Evolutionary conservation across 2,888 invertebrate genomes (phyloP), one percentile per base, ranked within the genome.

Genomic region (Rhodophaea formosa): DNA sequence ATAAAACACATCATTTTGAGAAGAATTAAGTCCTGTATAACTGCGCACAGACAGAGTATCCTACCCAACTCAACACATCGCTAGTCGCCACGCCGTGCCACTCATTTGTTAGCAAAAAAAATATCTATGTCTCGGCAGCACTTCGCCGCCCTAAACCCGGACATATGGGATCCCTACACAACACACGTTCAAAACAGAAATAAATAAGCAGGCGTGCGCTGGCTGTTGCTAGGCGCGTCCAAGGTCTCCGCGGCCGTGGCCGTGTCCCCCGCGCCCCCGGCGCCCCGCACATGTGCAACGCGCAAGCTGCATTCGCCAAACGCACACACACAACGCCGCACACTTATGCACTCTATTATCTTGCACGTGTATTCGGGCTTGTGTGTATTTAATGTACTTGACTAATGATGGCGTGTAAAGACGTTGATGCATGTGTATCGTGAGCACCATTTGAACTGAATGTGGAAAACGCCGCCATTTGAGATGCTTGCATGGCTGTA

Each of bases 161-260:
- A 53, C 59, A 54, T 83, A 84, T 80, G 81, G 80, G 81, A 79
- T 79, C 80, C 75, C 77, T 80, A 78, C 80, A 79, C 82, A 82
- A 79, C 82, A 82, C 86, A 84, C 83, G 84, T 79, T 79, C 81
- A 69, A 80, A 88, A 84, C 84, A 82, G 82, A 86, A 88, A 88
- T 87, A 88, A 86, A 84, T 82, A 79, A 82, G 67, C 65, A 61
- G 72, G 72, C 72, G 72, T 74, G 69, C 65, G 76, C 67, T 75
- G 79, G 72, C 77, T 84, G 90, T 90, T 91, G 86, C 88, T 87
- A 89, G 77, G 88, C 86, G 81, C 76, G 81, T 76, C 82, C 90
- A 91, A 91, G 90, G 91, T 85, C 87, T 82, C 62, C 67, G 60
- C 79, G 84, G 79, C 86, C 86, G 77, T 85, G 85, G 84, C 84